Conservation (phyloP, 2,888 invertebrate genomes). For the Poecilus cupreus region DNA sequence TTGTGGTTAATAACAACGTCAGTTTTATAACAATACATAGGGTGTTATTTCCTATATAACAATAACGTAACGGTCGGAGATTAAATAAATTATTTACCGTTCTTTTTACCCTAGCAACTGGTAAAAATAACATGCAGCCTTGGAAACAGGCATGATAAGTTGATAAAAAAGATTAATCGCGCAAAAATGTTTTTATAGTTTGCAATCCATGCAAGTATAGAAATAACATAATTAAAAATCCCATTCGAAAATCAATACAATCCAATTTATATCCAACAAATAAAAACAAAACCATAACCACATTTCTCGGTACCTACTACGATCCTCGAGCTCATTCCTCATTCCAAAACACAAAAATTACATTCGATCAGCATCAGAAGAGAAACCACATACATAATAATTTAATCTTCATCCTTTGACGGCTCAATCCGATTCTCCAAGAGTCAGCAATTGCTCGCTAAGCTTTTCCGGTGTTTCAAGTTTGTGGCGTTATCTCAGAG, state of each 20-base stretch:
- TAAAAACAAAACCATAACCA: slow-evolving; percentile 38
- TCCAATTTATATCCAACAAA: slow-evolving; percentile 32
- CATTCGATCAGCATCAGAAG: slow-evolving; percentile 36
- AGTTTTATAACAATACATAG: no score
- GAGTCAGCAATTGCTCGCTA: neutral
- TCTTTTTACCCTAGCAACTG: no score
- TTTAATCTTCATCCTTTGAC: slow-evolving; percentile 41
- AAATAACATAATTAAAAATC: slow-evolving; percentile 28
- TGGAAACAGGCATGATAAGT: no score
- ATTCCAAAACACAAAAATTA: slow-evolving; percentile 41
- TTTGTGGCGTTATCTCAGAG: no score
- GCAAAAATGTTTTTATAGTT: no score
- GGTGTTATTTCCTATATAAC: no score
- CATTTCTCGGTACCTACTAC: slow-evolving; percentile 30
- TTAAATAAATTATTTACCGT: no score
- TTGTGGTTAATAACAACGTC: no score
- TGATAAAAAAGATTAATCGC: no score
- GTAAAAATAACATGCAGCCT: no score
- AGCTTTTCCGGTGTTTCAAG: neutral
- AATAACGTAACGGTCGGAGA: no score
- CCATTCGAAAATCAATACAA: slow-evolving; percentile 38
- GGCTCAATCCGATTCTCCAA: neutral
- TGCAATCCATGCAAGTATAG: no score
- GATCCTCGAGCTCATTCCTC: slow-evolving; percentile 21
- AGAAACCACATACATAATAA: slow-evolving; percentile 43